These are phyloP conservation scores for Xyrauchen texanus DNA, from an alignment of 2,113 vertebrate genomes.

Conservation along the genomic window DNA sequence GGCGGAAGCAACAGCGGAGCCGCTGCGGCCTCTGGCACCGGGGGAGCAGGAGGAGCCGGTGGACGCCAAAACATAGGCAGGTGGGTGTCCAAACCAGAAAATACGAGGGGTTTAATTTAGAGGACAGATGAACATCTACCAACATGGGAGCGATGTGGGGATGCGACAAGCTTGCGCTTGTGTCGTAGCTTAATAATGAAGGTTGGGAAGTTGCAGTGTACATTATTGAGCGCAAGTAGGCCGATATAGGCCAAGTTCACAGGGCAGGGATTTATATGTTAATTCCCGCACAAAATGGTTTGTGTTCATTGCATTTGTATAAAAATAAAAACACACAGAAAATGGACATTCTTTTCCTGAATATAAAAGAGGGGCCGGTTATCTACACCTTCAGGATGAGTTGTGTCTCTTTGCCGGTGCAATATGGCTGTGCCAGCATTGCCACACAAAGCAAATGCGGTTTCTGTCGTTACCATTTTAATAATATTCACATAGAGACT, in stretches of 20 bases:
- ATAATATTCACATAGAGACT: neutral
- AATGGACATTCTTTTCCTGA: constrained; percentile 3
- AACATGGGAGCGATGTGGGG: neutral
- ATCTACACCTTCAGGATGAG: neutral
- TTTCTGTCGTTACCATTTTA: neutral
- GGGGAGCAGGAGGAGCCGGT: constrained; percentile 59
- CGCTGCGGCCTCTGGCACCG: constrained; percentile 73
- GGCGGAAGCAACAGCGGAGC: constrained; percentile 75
- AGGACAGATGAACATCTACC: neutral
- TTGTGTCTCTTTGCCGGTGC: neutral
- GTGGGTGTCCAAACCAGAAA: constrained; percentile 70
- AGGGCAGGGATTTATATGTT: constrained; percentile 4
- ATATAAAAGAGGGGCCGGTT: neutral
- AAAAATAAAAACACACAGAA: neutral
- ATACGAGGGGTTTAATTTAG: neutral
- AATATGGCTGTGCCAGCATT: no score
- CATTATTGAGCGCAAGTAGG: constrained; percentile 32
- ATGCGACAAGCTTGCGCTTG: constrained; percentile 40
- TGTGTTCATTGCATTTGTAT: neutral
- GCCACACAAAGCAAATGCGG: no score
- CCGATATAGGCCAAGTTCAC: constrained; percentile 44
- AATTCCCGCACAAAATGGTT: neutral
- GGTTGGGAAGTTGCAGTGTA: constrained; percentile 39
- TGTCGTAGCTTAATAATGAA: constrained; percentile 46
- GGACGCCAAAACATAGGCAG: constrained; percentile 86